Percentiles rank a stretch among this genome's conserved stretches.
phyloP scores from a whole-genome alignment of 2,888 invertebrate genomes.

The Carterocephalus palaemon region DNA sequence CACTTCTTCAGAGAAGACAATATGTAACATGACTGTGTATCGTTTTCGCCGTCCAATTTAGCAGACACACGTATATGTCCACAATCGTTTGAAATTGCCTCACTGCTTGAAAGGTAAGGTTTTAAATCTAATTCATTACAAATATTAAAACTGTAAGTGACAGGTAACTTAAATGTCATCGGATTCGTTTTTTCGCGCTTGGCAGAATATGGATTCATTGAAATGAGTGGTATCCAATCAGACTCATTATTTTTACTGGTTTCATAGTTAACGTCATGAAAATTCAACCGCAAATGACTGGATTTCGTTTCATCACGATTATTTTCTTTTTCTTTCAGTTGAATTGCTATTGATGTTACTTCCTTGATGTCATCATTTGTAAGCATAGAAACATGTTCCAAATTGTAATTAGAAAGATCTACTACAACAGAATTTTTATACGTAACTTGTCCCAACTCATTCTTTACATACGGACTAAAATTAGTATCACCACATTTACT shows the following conservation, averaged over 20 bases:
- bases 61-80: not conserved
- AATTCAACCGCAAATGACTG: constrained; percentile 42
- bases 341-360: constrained; percentile 48
- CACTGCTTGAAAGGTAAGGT: constrained; percentile 45
- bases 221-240: not conserved
- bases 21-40: constrained; percentile 47
- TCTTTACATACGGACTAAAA: constrained; percentile 28
- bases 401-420: constrained; percentile 52
- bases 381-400: constrained; percentile 52
- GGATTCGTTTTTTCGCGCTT: not conserved
- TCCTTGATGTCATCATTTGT: constrained; percentile 42
- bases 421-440: constrained; percentile 50
- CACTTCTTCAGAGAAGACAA: constrained; percentile 47
- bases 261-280: constrained; percentile 35
- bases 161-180: not conserved
- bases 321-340: constrained; percentile 47
- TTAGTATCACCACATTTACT: constrained; percentile 25
- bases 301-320: constrained; percentile 37
- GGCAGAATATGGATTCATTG: constrained; percentile 1
- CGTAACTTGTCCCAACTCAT: constrained; percentile 39
- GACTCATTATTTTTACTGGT: not conserved
- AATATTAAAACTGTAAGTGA: constrained; percentile 5
- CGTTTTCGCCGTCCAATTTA: constrained; percentile 35
- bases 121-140: constrained; percentile 38
- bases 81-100: constrained; percentile 47